Conservation (phyloP, 2,797 vertebrate species). For the Sus cebifrons region DNA sequence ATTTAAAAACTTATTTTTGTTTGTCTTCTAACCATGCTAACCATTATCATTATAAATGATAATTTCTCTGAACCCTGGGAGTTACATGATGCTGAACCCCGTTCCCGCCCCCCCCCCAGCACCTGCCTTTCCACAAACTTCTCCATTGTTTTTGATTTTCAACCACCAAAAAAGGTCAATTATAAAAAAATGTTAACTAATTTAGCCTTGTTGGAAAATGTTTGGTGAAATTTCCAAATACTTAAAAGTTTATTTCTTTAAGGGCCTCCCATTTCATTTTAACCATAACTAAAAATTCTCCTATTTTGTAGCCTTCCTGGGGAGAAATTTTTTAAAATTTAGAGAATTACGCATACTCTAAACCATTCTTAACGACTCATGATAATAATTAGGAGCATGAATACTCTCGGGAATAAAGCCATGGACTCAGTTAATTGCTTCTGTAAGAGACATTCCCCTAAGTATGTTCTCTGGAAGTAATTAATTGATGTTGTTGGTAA, state of each 20-base stretch:
- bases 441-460: not conserved
- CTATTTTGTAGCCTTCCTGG: not conserved
- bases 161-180: not conserved
- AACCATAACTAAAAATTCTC: constrained; percentile 7
- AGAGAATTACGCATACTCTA: not conserved
- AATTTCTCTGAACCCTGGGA: not conserved
- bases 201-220: constrained; percentile 43
- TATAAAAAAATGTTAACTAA: not conserved
- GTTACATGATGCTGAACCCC: not conserved
- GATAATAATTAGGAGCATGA: not conserved
- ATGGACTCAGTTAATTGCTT: not conserved
- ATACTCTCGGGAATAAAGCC: not conserved
- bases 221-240: constrained; percentile 37
- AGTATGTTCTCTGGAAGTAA: not conserved
- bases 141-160: constrained; percentile 17
- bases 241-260: constrained; percentile 13
- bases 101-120: too few relatives aligned
- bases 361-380: not conserved
- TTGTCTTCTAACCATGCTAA: constrained; percentile 22
- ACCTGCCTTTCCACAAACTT: not conserved
- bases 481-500: not conserved
- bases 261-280: not conserved
- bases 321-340: not conserved
- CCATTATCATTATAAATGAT: not conserved
- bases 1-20: not conserved